Evolutionary conservation across 2,888 invertebrate species (phyloP).

Genomic region (Harpagoxenus sublaevis): DNA sequence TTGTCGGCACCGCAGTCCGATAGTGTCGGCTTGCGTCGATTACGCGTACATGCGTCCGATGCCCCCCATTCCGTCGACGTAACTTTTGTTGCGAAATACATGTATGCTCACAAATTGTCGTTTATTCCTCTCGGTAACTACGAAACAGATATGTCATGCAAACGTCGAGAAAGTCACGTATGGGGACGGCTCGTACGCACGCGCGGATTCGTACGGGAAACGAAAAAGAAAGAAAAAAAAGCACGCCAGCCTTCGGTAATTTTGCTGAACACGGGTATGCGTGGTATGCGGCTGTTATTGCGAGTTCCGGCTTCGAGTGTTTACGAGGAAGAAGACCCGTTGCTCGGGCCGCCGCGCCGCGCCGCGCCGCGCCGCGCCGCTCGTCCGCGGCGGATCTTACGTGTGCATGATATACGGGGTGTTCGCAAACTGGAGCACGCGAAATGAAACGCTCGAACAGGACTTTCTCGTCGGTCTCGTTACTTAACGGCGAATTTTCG

Average conservation of each 20-base stretch:
- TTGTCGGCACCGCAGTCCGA: not conserved
- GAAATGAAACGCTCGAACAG: slow-evolving; percentile 25
- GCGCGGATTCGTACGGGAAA: not conserved
- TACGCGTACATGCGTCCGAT: no score
- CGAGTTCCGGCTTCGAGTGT: slow-evolving; percentile 44
- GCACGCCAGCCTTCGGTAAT: slow-evolving; percentile 24
- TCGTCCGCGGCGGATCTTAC: slow-evolving; percentile 4
- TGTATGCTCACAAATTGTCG: not conserved
- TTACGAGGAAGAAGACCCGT: slow-evolving; percentile 45
- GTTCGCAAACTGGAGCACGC: slow-evolving; percentile 23
- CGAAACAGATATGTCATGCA: not conserved
- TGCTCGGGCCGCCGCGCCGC: slow-evolving; percentile 4
- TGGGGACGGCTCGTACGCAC: not conserved
- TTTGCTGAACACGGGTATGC: slow-evolving; percentile 28
- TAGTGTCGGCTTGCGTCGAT: not conserved
- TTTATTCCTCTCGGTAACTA: not conserved
- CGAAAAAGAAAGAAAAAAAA: not conserved
- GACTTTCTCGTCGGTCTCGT: slow-evolving; percentile 22
- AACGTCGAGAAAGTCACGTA: slow-evolving; percentile 28
- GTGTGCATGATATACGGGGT: not conserved
- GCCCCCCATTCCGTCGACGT: not conserved
- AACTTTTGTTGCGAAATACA: not conserved
- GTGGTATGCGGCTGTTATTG: slow-evolving; percentile 34
- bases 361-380: not conserved
- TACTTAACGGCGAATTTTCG: slow-evolving; percentile 27